Evolutionary conservation across 2,113 vertebrate species (phyloP).

Genomic region (Hucho hucho): DNA sequence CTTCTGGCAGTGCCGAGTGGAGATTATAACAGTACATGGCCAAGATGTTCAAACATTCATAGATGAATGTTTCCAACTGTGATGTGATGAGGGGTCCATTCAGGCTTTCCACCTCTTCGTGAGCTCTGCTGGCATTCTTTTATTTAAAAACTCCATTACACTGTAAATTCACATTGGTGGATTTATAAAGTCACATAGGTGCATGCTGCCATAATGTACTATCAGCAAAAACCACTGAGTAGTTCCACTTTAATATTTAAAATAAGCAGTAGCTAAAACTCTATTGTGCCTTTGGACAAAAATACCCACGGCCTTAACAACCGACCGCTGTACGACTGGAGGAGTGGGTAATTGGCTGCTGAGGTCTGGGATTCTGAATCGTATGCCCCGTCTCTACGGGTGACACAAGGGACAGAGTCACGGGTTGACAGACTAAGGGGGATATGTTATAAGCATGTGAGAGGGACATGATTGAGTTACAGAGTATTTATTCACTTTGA

Average conservation of each 20-base stretch:
- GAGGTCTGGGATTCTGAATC: conserved; percentile 53
- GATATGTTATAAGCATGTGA: not conserved
- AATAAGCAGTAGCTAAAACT: conserved; percentile 11
- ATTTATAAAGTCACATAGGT: not conserved
- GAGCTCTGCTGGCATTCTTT: not conserved
- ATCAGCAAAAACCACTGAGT: conserved; percentile 15
- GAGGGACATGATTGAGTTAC: not conserved
- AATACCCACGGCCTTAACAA: conserved; percentile 38
- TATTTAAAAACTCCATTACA: conserved; percentile 5
- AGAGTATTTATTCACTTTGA: not conserved
- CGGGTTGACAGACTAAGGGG: not conserved
- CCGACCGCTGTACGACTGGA: conserved; percentile 50
- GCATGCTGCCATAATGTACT: not conserved
- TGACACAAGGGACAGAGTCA: conserved; percentile 14
- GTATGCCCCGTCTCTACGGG: conserved; percentile 32
- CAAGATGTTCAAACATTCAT: too few species aligned
- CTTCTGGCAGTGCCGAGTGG: too few species aligned
- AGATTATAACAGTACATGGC: too few species aligned
- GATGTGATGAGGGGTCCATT: conserved; percentile 6
- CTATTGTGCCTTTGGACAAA: conserved; percentile 28
- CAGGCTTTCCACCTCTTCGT: conserved; percentile 9
- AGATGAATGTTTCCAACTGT: not conserved
- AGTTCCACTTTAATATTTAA: conserved; percentile 3
- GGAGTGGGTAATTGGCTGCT: conserved; percentile 47
- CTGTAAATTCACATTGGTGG: not conserved